phyloP scores from a whole-genome alignment of 2,113 vertebrate genomes.

The Notechis scutatus region DNA sequence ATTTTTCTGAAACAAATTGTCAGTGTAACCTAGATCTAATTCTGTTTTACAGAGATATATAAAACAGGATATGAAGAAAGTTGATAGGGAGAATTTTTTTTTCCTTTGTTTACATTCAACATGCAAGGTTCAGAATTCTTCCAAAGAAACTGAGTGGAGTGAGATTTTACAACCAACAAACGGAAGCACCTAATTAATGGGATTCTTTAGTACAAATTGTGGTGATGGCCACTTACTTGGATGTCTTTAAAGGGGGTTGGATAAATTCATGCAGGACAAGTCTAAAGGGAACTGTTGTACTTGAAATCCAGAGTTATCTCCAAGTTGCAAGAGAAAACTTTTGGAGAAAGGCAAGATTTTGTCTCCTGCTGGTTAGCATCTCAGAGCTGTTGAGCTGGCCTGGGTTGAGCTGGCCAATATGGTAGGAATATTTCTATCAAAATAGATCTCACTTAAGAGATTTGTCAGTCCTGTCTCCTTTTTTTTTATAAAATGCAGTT shows the following conservation, averaged over 20 bases:
- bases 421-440: not conserved
- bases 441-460: not conserved
- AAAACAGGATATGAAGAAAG: not conserved
- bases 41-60: not conserved
- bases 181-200: not conserved
- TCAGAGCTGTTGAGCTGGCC: not conserved
- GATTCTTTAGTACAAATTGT: not conserved
- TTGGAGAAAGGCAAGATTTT: not conserved
- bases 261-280: not conserved
- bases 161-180: not conserved
- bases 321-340: not conserved
- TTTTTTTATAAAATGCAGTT: not conserved
- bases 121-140: not conserved
- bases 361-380: not conserved
- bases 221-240: not conserved
- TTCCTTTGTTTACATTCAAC: not conserved
- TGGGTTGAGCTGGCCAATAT: not conserved
- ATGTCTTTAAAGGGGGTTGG: not conserved
- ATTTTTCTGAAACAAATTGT: not conserved
- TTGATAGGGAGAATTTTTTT: not conserved
- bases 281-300: not conserved
- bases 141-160: not conserved
- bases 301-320: not conserved
- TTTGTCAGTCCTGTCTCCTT: not conserved
- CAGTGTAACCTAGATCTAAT: not conserved